Base-by-base conservation (phyloP, 2,113 vertebrate genomes). In the Lasiurus cinereus region DNA sequence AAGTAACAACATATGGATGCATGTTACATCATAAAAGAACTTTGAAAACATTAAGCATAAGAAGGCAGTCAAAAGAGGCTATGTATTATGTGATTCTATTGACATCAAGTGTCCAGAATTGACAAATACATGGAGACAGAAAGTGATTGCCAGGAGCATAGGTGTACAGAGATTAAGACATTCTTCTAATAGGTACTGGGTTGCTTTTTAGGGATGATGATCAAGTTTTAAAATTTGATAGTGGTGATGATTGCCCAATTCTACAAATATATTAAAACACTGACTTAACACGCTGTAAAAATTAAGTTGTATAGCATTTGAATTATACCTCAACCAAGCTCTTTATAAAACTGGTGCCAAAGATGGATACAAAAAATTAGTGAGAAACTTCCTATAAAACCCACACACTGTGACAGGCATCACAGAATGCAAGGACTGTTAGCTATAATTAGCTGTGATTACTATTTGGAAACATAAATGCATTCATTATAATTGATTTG, bases 401-500 rank as follows among this genome's bases (percentile, higher is more conserved):
- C 14, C 46, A 90, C 8, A 33, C 36, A 69, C 3, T 66, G 27
- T 62, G n/a, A 66, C 46, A 62, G 21, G 13, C 64, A 31, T 31
- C 9, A n/a, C 0, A 79, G 33, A 22, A 69, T 18, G 83, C 24
- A 48, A 78, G 16, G 43, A 70, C 50, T 31, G 43, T 64, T 67
- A 77, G 21, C 36, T 83, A 46, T 80, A 62, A 66, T 72, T 59
- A 80, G 4, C 50, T 77, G 1, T 27, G 64, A 88, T 85, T 91
- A 82, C 46, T 48, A 80, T 39, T 74, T 88, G 52, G 76, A 90
- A 83, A 79, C 4, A 70, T 39, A 83, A 67, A 50, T 31, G 6
- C 29, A 33, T n/a, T 88, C 88, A 76, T 69, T 50, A 90, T 88
- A 83, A 88, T 52, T 74, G 27, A 78, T 62, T 64, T 48, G 69